phyloP scores from a whole-genome alignment of 2,797 vertebrate genomes.

The Ambastaia sidthimunki region DNA sequence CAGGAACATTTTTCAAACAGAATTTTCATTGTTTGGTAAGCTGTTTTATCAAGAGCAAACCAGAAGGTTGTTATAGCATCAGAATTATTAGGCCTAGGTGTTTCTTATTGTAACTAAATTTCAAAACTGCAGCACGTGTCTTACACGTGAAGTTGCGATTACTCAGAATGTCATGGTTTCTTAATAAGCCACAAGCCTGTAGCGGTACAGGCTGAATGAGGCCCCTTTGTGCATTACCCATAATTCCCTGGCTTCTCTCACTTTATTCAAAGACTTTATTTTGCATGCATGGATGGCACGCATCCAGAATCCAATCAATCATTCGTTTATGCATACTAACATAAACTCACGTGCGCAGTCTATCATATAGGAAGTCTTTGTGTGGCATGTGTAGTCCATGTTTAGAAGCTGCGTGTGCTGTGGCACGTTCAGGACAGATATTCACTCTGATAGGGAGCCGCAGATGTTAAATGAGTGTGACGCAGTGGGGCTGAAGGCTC shows the following conservation, averaged over 20 bases:
- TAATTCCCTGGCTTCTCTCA: slow-evolving; percentile 53
- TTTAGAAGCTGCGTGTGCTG: slow-evolving; percentile 52
- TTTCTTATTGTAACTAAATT: slow-evolving; percentile 44
- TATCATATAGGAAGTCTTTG: slow-evolving; percentile 73
- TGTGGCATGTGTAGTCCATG: slow-evolving; percentile 71
- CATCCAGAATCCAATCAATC: slow-evolving; percentile 71
- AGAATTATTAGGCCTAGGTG: slow-evolving; percentile 8
- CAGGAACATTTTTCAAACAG: neutral
- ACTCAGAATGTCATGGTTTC: neutral
- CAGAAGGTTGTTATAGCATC: neutral
- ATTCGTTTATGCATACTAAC: slow-evolving; percentile 67
- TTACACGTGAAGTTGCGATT: slow-evolving; percentile 24
- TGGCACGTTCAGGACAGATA: slow-evolving; percentile 68
- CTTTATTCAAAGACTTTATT: slow-evolving; percentile 20
- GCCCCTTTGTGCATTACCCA: neutral
- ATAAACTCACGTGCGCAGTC: slow-evolving; percentile 71
- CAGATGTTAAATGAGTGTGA: slow-evolving; percentile 80
- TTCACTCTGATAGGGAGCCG: slow-evolving; percentile 71
- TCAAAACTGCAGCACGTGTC: neutral
- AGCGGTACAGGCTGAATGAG: neutral
- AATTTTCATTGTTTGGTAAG: neutral
- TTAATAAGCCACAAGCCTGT: slow-evolving; percentile 1
- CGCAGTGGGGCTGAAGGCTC: slow-evolving; percentile 73
- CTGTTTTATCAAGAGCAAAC: neutral
- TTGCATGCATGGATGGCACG: slow-evolving; percentile 55